Base-by-base conservation (phyloP, 2,113 vertebrate genomes). In the Ellobius talpinus region DNA sequence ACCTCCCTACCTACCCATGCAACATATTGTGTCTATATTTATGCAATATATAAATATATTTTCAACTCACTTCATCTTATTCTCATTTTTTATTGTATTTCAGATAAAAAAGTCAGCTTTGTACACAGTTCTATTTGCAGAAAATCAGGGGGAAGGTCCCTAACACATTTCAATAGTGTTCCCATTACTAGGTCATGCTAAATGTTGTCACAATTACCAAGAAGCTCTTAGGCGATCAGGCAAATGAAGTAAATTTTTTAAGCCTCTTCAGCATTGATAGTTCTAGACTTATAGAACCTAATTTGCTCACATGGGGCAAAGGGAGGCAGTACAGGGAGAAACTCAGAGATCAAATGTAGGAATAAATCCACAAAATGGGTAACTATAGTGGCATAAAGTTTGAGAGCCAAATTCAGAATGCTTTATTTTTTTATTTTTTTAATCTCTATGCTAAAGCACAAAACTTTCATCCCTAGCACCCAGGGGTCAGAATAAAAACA, bases 61-160 rank as follows among this genome's bases (percentile, higher is more conserved):
- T 87, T 87, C 0, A 70, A 16, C 17, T 52, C 19, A 7, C 19
- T 70, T 4, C 31, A 36, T 52, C 13, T 39, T 17, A 61, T 61
- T 61, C 24, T 87, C 61, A 84, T 36, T 70, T 91, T 50, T 52
- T 73, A 29, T 9, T 52, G 26, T 31, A 50, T 91, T 70, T 70
- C 68, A 61, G 76, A 14, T 50, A 78, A 24, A 88, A 88, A 89
- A 68, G 33, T 17, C 29, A 93, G 65, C 39, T 91, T 58, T 86
- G 45, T 77, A 50, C 10, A 63, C 3, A 29, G 16, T 19, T 45
- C 13, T 63, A 89, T 33, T 55, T 91, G 47, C 42, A 85, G 23
- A 29, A 3, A 33, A 84, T 19, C 13, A 39, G 68, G 21, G 39
- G 70, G 45, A 52, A 92, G 42, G 36, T 45, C 31, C 39, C 13